These are phyloP conservation scores for Cryptoblepharus egeriae DNA, from an alignment of 2,797 vertebrate species.

Conservation along the genomic window DNA sequence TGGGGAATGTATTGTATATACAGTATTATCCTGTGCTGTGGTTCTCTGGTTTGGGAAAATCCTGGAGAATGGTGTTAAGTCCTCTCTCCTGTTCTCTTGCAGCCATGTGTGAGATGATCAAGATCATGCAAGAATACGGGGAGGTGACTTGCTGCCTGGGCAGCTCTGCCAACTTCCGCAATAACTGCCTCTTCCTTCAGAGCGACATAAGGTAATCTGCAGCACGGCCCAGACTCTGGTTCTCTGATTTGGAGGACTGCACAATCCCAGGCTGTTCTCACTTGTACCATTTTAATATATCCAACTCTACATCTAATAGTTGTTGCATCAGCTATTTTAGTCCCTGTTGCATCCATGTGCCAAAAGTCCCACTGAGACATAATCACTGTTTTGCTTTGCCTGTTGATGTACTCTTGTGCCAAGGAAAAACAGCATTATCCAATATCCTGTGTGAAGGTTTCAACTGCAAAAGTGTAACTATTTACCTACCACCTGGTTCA, in stretches of 20 bases:
- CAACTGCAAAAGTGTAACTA: not conserved
- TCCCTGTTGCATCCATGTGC: not conserved
- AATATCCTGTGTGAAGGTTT: not conserved
- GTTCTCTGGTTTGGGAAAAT: not conserved
- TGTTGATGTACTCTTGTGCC: not conserved
- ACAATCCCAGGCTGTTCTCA: not conserved
- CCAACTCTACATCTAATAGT: not conserved
- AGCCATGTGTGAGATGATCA: slow-evolving; percentile 99
- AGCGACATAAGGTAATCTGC: slow-evolving; percentile 90
- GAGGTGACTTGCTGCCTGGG: slow-evolving; percentile 98
- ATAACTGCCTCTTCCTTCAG: slow-evolving; percentile 94
- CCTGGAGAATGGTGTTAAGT: not conserved
- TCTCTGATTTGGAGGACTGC: not conserved
- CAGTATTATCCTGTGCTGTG: not conserved
- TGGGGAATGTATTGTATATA: not conserved
- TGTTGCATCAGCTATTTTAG: not conserved
- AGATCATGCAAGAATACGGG: slow-evolving; percentile 98
- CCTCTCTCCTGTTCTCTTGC: slow-evolving; percentile 32
- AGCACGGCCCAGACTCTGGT: not conserved
- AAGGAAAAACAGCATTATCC: not conserved
- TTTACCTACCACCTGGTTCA: no score
- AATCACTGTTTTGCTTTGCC: not conserved
- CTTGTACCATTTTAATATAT: not conserved
- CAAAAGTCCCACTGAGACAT: not conserved
- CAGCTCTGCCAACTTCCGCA: slow-evolving; percentile 93